Evolutionary conservation across 2,113 vertebrate species (phyloP).

Genomic region (Gasterosteus aculeatus): DNA sequence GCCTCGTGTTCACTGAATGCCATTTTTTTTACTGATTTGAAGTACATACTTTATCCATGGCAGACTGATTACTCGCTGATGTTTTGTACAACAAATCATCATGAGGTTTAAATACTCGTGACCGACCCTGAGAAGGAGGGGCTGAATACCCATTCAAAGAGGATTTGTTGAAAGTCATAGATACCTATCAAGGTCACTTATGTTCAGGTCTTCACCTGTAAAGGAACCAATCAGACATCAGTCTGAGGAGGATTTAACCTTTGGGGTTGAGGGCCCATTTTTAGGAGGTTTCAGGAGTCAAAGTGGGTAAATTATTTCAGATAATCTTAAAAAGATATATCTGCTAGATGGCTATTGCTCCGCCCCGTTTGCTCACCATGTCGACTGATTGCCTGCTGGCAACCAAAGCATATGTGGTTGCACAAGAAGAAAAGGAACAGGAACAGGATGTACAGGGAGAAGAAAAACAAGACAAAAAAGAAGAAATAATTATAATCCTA

Average conservation of each 20-base stretch:
- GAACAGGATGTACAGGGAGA: no score
- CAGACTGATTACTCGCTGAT: not conserved
- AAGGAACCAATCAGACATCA: not conserved
- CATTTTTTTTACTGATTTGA: not conserved
- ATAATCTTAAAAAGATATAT: not conserved
- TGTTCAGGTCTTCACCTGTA: not conserved
- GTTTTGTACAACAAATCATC: not conserved
- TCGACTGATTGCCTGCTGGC: not conserved
- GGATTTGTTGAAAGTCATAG: not conserved
- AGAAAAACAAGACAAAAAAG: no score
- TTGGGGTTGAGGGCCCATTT: no score
- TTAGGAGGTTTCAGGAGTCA: not conserved
- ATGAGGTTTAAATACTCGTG: not conserved
- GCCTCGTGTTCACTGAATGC: not conserved
- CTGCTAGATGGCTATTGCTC: not conserved
- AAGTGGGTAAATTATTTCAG: not conserved
- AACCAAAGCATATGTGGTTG: not conserved
- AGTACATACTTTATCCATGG: not conserved
- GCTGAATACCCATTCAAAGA: not conserved
- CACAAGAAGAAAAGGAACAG: not conserved
- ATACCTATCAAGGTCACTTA: not conserved
- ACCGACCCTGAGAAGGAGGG: not conserved
- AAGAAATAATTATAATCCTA: no score
- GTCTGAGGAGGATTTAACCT: no score
- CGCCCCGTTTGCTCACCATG: not conserved